These are phyloP conservation scores for Automeris io DNA, from an alignment of 2,888 invertebrate species.

Conservation along the genomic window DNA sequence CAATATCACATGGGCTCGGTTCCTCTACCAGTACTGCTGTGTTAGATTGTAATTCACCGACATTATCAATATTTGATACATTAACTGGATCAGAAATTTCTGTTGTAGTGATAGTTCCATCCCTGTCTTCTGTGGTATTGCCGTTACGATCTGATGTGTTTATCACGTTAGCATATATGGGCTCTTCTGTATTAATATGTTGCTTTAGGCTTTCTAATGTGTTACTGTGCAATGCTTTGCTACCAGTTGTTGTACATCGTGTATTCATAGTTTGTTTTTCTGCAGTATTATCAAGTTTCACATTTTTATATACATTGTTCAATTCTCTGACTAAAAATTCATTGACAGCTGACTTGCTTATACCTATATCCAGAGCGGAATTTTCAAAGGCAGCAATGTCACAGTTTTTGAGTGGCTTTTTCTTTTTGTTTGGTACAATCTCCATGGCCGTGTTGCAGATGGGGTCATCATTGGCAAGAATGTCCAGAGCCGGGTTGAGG, in stretches of 20 bases:
- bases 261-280: neutral
- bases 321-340: slow-evolving; percentile 56
- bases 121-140: neutral
- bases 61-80: neutral
- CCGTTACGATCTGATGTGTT: neutral
- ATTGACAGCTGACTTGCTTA: slow-evolving; percentile 50
- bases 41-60: slow-evolving; percentile 37
- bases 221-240: neutral
- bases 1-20: slow-evolving; percentile 10
- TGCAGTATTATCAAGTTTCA: slow-evolving; percentile 22
- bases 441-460: slow-evolving; percentile 73
- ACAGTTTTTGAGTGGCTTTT: slow-evolving; percentile 55
- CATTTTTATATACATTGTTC: slow-evolving; percentile 57
- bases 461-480: slow-evolving; percentile 63
- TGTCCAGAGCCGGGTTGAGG: slow-evolving; percentile 62
- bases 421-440: slow-evolving; percentile 56
- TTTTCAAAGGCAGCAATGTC: slow-evolving; percentile 62
- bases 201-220: neutral
- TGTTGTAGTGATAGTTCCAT: neutral
- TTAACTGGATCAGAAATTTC: neutral
- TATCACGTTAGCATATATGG: slow-evolving; percentile 8
- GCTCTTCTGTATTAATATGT: slow-evolving; percentile 6
- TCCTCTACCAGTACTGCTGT: slow-evolving; percentile 43
- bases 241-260: neutral
- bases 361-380: slow-evolving; percentile 56